phyloP scores from a whole-genome alignment of 2,888 invertebrate genomes.

The Colostygia pectinataria region DNA sequence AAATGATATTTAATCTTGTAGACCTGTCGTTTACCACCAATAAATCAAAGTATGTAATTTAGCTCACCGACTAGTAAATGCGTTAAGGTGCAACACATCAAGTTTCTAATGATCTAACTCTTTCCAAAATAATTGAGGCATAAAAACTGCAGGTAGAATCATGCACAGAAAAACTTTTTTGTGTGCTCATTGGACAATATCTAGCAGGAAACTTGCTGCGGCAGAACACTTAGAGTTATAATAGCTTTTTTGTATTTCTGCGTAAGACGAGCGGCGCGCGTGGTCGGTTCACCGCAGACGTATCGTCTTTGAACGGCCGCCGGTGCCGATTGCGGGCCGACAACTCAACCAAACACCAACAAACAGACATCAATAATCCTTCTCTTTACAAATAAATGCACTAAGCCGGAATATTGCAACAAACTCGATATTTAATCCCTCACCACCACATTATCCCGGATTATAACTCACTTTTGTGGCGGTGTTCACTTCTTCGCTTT shows the following conservation, averaged over 20 bases:
- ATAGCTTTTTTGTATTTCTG: conserved; percentile 59
- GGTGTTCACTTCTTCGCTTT: conserved; percentile 60
- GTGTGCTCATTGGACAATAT: conserved; percentile 43
- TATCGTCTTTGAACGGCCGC: conserved; percentile 48
- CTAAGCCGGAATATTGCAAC: conserved; percentile 67
- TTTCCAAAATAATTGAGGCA: conserved; percentile 13
- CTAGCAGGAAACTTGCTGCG: conserved; percentile 38
- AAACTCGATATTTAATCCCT: conserved; percentile 71
- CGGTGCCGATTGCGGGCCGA: conserved; percentile 38
- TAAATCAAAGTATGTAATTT: conserved; percentile 21
- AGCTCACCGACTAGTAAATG: conserved; percentile 11
- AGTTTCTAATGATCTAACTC: conserved; percentile 20
- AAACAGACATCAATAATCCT: conserved; percentile 70
- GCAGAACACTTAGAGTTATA: conserved; percentile 44
- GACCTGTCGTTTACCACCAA: conserved; percentile 15
- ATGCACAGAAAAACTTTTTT: conserved; percentile 37
- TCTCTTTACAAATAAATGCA: conserved; percentile 66
- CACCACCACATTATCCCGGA: conserved; percentile 69
- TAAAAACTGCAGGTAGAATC: conserved; percentile 12
- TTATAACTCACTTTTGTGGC: conserved; percentile 71
- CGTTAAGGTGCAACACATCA: conserved; percentile 8
- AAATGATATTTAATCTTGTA: conserved; percentile 35
- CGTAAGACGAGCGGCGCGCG: conserved; percentile 58
- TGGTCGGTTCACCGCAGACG: conserved; percentile 41
- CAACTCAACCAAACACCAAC: conserved; percentile 59